Evolutionary conservation across 2,113 vertebrate genomes (phyloP).

Genomic region (Tringa solitaria): DNA sequence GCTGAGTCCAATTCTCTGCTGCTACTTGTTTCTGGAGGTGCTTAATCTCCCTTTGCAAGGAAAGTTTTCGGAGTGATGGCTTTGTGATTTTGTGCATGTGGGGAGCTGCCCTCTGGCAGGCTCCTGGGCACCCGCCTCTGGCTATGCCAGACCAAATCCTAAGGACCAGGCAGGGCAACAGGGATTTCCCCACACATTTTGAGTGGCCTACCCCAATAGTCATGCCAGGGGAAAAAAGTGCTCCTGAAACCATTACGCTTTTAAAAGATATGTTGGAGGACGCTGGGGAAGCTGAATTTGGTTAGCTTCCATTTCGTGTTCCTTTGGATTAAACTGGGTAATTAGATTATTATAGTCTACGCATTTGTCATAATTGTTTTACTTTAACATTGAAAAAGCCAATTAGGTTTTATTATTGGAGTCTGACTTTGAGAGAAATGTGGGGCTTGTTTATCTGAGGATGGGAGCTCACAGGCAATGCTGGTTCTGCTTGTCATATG

Average conservation of each 20-base stretch:
- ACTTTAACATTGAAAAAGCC: neutral
- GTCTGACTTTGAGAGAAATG: neutral
- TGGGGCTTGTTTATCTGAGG: neutral
- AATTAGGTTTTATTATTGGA: constrained; percentile 9
- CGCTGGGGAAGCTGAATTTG: neutral
- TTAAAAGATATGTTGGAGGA: neutral
- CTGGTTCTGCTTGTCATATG: neutral
- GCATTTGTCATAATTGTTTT: constrained; percentile 24
- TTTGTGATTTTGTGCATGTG: neutral
- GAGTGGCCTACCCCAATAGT: neutral
- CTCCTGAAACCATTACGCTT: neutral
- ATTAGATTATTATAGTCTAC: neutral
- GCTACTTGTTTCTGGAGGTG: neutral
- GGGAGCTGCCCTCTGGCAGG: neutral
- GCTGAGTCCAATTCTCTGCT: too few species aligned
- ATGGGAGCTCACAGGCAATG: neutral
- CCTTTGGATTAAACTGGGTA: neutral
- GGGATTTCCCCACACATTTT: neutral
- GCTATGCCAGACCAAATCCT: accelerated
- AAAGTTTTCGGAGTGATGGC: neutral
- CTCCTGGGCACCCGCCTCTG: neutral
- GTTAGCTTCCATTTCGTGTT: neutral
- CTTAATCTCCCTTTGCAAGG: neutral
- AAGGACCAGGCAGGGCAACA: neutral
- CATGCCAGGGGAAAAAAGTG: neutral